A percentile compares a stretch with the other conserved stretches of the same genome.
Evolutionary conservation across 2,888 invertebrate species (phyloP).

Genomic region (Tipula unca): DNA sequence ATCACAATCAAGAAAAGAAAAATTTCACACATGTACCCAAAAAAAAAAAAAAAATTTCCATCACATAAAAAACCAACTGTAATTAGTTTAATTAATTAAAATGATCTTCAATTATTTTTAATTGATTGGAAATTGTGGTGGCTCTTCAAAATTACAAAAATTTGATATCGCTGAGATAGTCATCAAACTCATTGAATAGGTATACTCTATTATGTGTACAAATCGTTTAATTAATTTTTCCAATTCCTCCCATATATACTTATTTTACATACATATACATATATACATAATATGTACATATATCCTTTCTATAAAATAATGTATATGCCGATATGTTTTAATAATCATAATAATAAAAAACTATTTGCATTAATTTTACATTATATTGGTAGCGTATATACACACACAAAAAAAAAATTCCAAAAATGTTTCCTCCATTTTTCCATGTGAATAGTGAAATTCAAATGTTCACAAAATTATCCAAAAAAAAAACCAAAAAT

Average conservation of each 20-base stretch:
- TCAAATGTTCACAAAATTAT: constrained; percentile 9
- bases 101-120: background rate
- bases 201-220: background rate
- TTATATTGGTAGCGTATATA: background rate
- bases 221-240: background rate
- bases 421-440: background rate
- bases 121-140: background rate
- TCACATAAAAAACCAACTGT: background rate
- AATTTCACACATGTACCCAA: background rate
- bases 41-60: background rate
- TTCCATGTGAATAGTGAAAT: background rate
- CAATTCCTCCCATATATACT: background rate
- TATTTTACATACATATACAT: too few species aligned
- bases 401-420: background rate
- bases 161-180: background rate
- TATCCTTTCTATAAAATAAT: background rate
- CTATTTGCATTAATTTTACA: constrained; percentile 8
- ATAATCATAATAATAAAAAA: background rate
- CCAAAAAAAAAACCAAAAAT: background rate
- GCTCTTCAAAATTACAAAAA: background rate
- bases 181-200: background rate
- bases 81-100: background rate
- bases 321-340: background rate
- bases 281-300: too few species aligned
- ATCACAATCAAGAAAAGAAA: background rate